phyloP scores from a whole-genome alignment of 2,888 invertebrate genomes.

The Agrotis ipsilon region DNA sequence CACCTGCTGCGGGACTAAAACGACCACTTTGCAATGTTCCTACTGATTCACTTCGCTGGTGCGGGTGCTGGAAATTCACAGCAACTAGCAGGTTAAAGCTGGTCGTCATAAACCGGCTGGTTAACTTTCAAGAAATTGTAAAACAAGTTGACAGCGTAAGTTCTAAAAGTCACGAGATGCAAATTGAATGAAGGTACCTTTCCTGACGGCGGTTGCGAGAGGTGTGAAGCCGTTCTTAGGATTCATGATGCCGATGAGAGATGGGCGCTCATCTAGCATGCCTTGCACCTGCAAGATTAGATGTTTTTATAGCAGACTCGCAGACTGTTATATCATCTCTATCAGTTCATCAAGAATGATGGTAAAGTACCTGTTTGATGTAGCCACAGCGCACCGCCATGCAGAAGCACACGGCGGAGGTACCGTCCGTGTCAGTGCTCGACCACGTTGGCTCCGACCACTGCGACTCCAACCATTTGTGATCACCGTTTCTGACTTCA shows the following conservation, averaged over 20 bases:
- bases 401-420: constrained; percentile 83
- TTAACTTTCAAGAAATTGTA: too few relatives aligned
- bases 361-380: constrained; percentile 77
- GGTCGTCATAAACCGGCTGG: too few relatives aligned
- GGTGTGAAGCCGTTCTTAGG: constrained; percentile 87
- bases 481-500: constrained; percentile 47
- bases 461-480: constrained; percentile 77
- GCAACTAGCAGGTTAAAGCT: too few relatives aligned
- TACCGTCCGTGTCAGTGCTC: constrained; percentile 81
- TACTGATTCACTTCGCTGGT: too few relatives aligned
- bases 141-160: neutral
- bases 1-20: too few relatives aligned
- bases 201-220: constrained; percentile 88
- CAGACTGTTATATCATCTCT: too few relatives aligned
- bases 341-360: neutral
- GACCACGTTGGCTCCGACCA: constrained; percentile 83
- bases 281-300: constrained; percentile 76
- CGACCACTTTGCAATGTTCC: too few relatives aligned
- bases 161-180: neutral
- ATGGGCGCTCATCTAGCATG: constrained; percentile 86
- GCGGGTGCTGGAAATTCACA: too few relatives aligned
- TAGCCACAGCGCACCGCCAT: constrained; percentile 87
- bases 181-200: constrained; percentile 71
- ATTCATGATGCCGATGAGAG: constrained; percentile 86
- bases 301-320: too few relatives aligned